These are phyloP conservation scores for Parauchenoglanis punctatus DNA, from an alignment of 2,797 vertebrate species.

Conservation along the genomic window DNA sequence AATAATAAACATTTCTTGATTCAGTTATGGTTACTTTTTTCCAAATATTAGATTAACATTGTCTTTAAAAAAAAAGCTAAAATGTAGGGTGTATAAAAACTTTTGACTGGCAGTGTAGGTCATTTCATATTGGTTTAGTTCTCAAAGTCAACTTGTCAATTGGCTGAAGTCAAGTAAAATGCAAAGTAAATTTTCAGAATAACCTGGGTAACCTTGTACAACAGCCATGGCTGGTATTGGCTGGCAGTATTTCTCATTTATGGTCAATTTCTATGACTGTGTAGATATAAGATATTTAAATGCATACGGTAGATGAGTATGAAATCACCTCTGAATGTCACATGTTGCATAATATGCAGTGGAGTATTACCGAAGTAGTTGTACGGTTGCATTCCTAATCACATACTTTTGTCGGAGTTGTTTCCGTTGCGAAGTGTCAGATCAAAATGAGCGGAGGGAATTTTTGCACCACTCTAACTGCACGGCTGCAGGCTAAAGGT, in stretches of 20 bases:
- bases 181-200: constrained; percentile 29
- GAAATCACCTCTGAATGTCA: neutral
- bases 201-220: constrained; percentile 30
- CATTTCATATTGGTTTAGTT: neutral
- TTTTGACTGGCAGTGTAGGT: neutral
- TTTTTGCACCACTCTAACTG: constrained; percentile 45
- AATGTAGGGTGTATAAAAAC: neutral
- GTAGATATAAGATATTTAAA: neutral
- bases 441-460: constrained; percentile 45
- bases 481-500: constrained; percentile 59
- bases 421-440: constrained; percentile 34
- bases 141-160: neutral
- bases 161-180: constrained; percentile 30
- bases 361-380: neutral
- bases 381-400: constrained; percentile 12
- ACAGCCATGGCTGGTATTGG: constrained; percentile 4
- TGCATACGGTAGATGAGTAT: neutral
- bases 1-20: neutral
- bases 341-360: constrained; percentile 18
- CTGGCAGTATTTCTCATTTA: constrained; percentile 21
- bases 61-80: neutral
- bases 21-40: neutral
- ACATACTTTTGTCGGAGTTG: constrained; percentile 30
- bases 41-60: neutral
- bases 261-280: neutral